Base-by-base conservation (phyloP, 2,888 invertebrate species). In the Taphrorychus bicolor region DNA sequence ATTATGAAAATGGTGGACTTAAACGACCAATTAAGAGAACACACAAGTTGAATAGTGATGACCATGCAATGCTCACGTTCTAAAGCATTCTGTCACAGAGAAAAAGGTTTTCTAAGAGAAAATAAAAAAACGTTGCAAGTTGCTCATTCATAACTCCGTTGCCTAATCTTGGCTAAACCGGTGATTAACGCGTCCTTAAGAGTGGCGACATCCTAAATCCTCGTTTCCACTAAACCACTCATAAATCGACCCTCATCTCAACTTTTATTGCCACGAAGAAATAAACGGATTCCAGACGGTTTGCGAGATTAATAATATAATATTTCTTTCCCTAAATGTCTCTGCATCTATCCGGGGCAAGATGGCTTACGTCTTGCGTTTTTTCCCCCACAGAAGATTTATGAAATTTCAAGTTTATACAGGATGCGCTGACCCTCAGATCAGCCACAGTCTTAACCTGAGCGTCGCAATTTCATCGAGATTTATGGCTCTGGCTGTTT, bases 291-390 rank as follows among this genome's bases (percentile, higher is more conserved):
- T 63, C 69, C 69, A 69, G 69, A 69, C 57, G 69, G 59, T 69
- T 69, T 32, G 22, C 24, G 66, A 66, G 70, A 70, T 70, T 70
- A 70, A 70, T 70, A 70, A 70, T 63, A 70, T 59, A 70, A 70
- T 66, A 70, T 70, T 70, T 70, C 66, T 70, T 66, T 66, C 61
- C 41, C 54, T 62, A 62, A 70, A 66, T 70, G 70, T 70, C 70
- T 52, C 70, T 66, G 63, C 67, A 67, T 70, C 67, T 64, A 70
- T 70, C 70, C 67, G 52, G 22, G 57, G 67, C 70, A 70, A 70
- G 67, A 70, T 70, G 70, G 70, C 70, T 70, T 70, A 70, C 64
- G 67, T 70, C 64, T 53, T 59, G 51, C 49, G 63, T 63, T 67
- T 70, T 70, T 70, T 64, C 52, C 41, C 22, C 21, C 5, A 14